Evolutionary conservation across 1,140 invertebrate species (phyloP).

Genomic region (Lucilia cuprina): DNA sequence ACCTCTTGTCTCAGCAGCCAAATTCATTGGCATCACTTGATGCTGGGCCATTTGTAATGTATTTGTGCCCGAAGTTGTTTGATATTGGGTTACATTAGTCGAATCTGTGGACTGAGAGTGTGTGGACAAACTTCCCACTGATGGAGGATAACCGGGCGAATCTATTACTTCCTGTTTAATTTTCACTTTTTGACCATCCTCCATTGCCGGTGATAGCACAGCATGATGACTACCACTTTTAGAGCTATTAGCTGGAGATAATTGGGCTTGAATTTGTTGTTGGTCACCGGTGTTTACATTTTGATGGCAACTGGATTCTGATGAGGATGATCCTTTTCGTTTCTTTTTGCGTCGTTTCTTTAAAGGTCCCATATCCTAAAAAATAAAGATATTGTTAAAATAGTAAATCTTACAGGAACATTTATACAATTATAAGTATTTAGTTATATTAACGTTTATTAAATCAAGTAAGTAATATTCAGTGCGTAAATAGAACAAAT

Average conservation of each 20-base stretch:
- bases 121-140: slow-evolving; percentile 16
- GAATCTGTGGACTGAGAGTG: slow-evolving; percentile 20
- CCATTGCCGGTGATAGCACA: slow-evolving; percentile 28
- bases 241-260: slow-evolving; percentile 27
- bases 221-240: slow-evolving; percentile 18
- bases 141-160: slow-evolving; percentile 44
- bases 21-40: slow-evolving; percentile 55
- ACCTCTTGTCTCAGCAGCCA: slow-evolving; percentile 43
- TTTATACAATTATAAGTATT: too few species aligned
- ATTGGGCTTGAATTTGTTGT: slow-evolving; percentile 4
- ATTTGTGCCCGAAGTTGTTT: slow-evolving; percentile 39
- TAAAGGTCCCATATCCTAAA: slow-evolving; percentile 56
- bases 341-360: slow-evolving; percentile 61
- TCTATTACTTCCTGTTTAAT: slow-evolving; percentile 60
- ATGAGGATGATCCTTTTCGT: slow-evolving; percentile 59
- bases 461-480: too few species aligned
- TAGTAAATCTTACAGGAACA: too few species aligned
- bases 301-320: slow-evolving; percentile 58
- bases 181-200: slow-evolving; percentile 48
- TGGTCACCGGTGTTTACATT: neutral
- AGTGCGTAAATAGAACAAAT: too few species aligned
- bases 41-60: slow-evolving; percentile 40
- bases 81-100: slow-evolving; percentile 27
- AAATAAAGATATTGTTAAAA: slow-evolving; percentile 7
- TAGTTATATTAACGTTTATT: too few species aligned